phyloP scores from a whole-genome alignment of 2,113 vertebrate genomes.

The Nesogale talazaci region DNA sequence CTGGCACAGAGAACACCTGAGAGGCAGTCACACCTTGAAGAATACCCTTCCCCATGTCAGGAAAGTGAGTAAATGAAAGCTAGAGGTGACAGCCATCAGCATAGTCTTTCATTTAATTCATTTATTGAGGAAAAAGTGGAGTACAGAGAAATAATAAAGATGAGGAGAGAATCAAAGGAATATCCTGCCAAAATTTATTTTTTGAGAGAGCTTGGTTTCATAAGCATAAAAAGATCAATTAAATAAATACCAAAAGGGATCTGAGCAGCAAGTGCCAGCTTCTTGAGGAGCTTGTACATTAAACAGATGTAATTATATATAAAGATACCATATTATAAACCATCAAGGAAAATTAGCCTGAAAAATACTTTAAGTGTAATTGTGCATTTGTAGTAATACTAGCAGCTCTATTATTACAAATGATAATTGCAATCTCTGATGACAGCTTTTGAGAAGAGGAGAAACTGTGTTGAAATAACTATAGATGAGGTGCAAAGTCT shows the following conservation, averaged over 20 bases:
- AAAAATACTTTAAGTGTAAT: constrained; percentile 19
- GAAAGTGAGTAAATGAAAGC: constrained; percentile 57
- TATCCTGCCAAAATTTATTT: constrained; percentile 28
- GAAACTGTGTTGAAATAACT: constrained; percentile 26
- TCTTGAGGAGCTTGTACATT: neutral
- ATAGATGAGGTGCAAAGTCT: constrained; percentile 27
- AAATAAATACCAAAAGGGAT: constrained; percentile 49
- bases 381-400: constrained; percentile 11
- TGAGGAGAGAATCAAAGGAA: neutral
- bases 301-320: neutral
- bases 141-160: constrained; percentile 12
- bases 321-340: constrained; percentile 31
- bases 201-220: constrained; percentile 33
- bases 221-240: constrained; percentile 9
- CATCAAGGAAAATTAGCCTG: constrained; percentile 21
- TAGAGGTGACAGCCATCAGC: constrained; percentile 28
- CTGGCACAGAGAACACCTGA: constrained; percentile 10
- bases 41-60: constrained; percentile 43
- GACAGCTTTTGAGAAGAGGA: constrained; percentile 32
- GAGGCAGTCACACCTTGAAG: constrained; percentile 38
- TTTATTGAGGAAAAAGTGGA: neutral
- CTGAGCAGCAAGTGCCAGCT: neutral
- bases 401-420: neutral
- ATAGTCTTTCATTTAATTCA: neutral
- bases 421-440: constrained; percentile 24